These are phyloP conservation scores for Sylvicola cinctus DNA, from an alignment of 2,888 invertebrate species.

Conservation along the genomic window DNA sequence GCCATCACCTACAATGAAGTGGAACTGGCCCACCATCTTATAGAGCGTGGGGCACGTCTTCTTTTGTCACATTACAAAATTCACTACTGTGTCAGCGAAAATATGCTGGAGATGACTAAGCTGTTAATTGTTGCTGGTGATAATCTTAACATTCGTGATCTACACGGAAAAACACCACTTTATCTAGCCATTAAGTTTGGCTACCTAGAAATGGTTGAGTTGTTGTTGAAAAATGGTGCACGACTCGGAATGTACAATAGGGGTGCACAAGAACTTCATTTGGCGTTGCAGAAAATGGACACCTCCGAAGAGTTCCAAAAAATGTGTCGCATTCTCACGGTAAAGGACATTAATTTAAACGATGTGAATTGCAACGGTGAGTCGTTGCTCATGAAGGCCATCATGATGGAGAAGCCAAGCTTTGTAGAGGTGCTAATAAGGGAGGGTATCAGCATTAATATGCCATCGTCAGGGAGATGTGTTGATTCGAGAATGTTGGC, in stretches of 20 bases:
- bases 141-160: conserved; percentile 15
- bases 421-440: no score
- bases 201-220: conserved; percentile 32
- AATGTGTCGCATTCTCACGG: no score
- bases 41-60: conserved; percentile 43
- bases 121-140: conserved; percentile 17
- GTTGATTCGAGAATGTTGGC: no score
- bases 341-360: no score
- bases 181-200: conserved; percentile 50
- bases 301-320: conserved; percentile 12
- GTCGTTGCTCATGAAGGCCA: no score
- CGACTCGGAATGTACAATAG: conserved; percentile 38
- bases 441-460: no score
- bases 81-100: conserved; percentile 42
- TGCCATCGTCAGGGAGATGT: no score
- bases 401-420: no score
- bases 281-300: conserved; percentile 18
- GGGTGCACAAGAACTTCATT: conserved; percentile 13
- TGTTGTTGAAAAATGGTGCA: conserved; percentile 39
- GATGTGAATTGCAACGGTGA: no score
- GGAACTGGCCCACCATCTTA: no score
- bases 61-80: conserved; percentile 47
- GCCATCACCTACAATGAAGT: no score
- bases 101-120: conserved; percentile 27
- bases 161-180: conserved; percentile 41